Base-by-base conservation (phyloP, 2,113 vertebrate species). In the Zosterops pallidus region DNA sequence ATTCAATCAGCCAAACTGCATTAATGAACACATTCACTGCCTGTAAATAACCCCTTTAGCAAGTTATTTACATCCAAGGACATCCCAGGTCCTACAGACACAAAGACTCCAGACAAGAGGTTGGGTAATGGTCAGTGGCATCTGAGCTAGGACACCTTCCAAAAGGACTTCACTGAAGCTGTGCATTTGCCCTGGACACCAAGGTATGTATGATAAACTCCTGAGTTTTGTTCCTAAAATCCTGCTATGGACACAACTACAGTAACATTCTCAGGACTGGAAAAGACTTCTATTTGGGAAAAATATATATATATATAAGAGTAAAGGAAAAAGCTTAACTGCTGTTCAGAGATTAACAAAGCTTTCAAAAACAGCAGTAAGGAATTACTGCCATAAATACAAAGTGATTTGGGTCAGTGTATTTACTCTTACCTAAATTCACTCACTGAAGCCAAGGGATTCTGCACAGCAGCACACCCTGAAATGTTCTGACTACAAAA, bases 121-220 rank as follows among this genome's bases (percentile, higher is more conserved):
- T 0, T 55, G 25, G 14, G 18, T 41, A 57, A 63, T 6, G 3
- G 6, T 9, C 12, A 14, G 25, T 13, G 57, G 37, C 55, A 80
- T 20, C 39, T 33, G 42, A 76, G 31, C 52, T 83, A 53, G 59
- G 57, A 46, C 41, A 69, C 8, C 20, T 82, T 44, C n/a, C 41
- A 55, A 28, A 71, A 64, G 23, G 12, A n/a, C 49, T 81, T 21
- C 59, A 31, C 9, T 29, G 42, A 59, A 64, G 33, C 33, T 16
- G 0, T 14, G 23, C 23, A 26, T 42, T 44, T 6, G 3, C 35
- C 62, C 46, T 3, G 0, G 26, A 56, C 44, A 65, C 50, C 26
- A 79, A 56, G 46, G 24, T 35, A 14, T 15, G 18, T 9, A 20
- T 12, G 15, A 82, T 11, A 31, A 92, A 67, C 9, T 21, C 50